Base-by-base conservation (phyloP, 2,888 invertebrate species). In the Uloborus plumipes region DNA sequence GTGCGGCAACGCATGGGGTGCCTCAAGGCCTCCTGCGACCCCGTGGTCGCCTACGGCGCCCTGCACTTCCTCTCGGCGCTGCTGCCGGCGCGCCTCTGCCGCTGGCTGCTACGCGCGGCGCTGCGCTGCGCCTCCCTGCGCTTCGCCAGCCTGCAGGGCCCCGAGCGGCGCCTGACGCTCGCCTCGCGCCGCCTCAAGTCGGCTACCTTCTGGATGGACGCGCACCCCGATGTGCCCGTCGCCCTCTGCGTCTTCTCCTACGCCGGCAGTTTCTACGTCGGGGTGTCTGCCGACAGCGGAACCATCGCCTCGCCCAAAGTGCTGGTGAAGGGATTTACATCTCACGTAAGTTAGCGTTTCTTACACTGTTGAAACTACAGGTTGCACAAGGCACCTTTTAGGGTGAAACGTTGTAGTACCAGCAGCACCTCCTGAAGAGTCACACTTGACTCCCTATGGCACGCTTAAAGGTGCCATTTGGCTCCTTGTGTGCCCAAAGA, bases 221-320 rank as follows among this genome's bases (percentile, higher is more conserved):
- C 91, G 6, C 88, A 90, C 59, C 89, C 89, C 31, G 88, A 89
- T 22, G 88, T 91, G 64, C 89, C 90, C 18, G 87, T 91, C 39
- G 89, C 90, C 1, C 88, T 91, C 53, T 90, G 91, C 14, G 90
- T 91, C 71, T 89, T 91, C 85, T 90, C 90, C 51, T 91, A 91
- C 86, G 90, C 90, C n/a, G 90, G 91, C 85, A 89, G 90, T 85
- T 88, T 91, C 64, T 89, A 90, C 83, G 88, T 91, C 85, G 89
- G 90, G 9, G 90, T 91, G 39, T 88, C 90, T 18, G 89, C 91
- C 9, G 90, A 90, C 83, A 86, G 88, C 64, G 88, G 88, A 18
- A 88, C 89, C 22, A 86, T 89, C 14, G 88, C 88, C 11, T 88
- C 89, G 74, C 89, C 89, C 4, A 87, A 88, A 65, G 80, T 88